A percentile compares a stretch with the other conserved stretches of the same genome.
These are phyloP conservation scores for Tromatobia lineatoria DNA, from an alignment of 2,888 invertebrate species.

Conservation along the genomic window DNA sequence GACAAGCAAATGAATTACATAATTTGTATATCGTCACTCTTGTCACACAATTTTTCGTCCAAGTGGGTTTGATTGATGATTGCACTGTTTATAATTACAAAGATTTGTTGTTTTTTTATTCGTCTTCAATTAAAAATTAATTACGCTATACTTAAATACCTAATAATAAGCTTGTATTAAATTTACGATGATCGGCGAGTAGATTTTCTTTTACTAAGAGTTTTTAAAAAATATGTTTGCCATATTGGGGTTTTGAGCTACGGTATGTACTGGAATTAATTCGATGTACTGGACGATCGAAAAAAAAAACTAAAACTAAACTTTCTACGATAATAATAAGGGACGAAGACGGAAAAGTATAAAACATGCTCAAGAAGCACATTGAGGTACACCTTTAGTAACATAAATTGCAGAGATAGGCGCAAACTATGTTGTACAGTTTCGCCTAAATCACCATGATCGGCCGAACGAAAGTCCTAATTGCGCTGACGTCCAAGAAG, in stretches of 20 bases:
- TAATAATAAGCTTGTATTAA: constrained; percentile 78
- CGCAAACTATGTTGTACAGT: background rate
- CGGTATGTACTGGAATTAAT: constrained; percentile 11
- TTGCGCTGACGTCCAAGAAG: constrained; percentile 13
- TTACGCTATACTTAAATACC: constrained; percentile 68
- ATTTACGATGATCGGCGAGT: constrained; percentile 77
- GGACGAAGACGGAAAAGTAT: constrained; percentile 12
- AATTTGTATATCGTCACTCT: constrained; percentile 81
- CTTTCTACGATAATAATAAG: constrained; percentile 11
- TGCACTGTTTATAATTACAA: constrained; percentile 84
- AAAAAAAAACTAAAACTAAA: constrained; percentile 15
- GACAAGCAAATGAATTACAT: constrained; percentile 76
- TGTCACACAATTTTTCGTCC: constrained; percentile 74
- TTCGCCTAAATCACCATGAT: constrained; percentile 31
- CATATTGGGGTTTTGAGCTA: constrained; percentile 30
- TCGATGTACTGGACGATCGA: constrained; percentile 19
- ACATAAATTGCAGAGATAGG: constrained; percentile 36
- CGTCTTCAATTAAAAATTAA: constrained; percentile 62
- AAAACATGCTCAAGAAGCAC: constrained; percentile 46
- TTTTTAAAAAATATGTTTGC: constrained; percentile 53
- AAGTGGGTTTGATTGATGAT: constrained; percentile 77
- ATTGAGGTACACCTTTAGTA: constrained; percentile 40
- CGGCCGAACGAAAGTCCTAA: background rate
- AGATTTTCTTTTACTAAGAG: constrained; percentile 20
- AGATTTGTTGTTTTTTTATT: constrained; percentile 64